These are phyloP conservation scores for Gracilinanus agilis DNA, from an alignment of 2,113 vertebrate species.

Conservation along the genomic window DNA sequence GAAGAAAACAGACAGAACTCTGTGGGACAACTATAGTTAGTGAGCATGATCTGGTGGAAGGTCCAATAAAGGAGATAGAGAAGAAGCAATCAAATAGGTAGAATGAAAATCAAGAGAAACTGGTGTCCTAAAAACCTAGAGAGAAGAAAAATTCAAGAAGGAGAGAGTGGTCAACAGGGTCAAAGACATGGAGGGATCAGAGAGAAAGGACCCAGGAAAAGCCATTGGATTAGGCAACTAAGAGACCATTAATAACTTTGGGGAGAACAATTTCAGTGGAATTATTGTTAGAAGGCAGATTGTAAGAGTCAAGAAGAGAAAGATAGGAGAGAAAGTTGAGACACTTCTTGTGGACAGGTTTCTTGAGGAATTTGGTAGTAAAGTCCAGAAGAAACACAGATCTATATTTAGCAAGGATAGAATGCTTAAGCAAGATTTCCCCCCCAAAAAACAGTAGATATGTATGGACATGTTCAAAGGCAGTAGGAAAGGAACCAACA, in stretches of 20 bases:
- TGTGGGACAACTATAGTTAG: background rate
- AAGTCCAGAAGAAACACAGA: background rate
- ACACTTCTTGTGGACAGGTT: background rate
- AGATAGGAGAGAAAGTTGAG: background rate
- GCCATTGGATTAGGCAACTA: background rate
- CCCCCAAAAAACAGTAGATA: no score
- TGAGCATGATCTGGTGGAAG: background rate
- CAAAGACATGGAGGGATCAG: background rate
- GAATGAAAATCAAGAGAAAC: background rate
- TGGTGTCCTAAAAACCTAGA: background rate
- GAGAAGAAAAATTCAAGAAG: background rate
- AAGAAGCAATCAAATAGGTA: background rate
- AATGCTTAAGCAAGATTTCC: no score
- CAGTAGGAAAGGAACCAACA: background rate
- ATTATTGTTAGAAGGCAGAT: background rate
- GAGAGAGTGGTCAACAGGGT: background rate
- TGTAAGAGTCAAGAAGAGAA: background rate
- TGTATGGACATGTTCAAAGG: background rate
- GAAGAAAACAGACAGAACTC: background rate
- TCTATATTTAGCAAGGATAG: background rate
- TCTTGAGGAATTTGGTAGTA: background rate
- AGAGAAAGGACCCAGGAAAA: background rate
- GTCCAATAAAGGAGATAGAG: background rate
- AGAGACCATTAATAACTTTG: background rate
- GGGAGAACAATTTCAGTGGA: background rate